Evolutionary conservation across 2,113 vertebrate genomes (phyloP), one percentile per base, ranked within the genome.

Genomic region (Microtus pennsylvanicus): DNA sequence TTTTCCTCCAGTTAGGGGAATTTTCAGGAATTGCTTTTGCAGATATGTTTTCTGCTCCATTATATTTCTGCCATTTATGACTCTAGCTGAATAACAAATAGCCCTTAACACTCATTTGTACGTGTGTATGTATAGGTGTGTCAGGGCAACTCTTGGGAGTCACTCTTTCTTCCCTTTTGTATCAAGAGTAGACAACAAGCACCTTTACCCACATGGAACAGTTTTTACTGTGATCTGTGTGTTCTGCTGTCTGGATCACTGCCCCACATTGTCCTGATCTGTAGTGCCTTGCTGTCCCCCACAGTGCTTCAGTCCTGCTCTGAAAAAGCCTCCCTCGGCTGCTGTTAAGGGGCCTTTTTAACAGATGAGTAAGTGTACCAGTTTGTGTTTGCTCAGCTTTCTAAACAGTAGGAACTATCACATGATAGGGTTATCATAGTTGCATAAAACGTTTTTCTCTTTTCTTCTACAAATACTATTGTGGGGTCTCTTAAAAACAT

Each of bases 351-450:
- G 12, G 70, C 70, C 74, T 58, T 47, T 94, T 93, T 93, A 82
- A 63, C 82, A 13, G 28, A 17, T 94, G 30, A 76, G 5, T 67
- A 78, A 21, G 13, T 85, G 85, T 78, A 22, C 35, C 82, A 30
- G 22, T 75, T 92, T 65, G 42, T 5, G 8, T 61, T 63, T 92
- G 76, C 21, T 35, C 22, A 22, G 10, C 63, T 96, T 94, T 88
- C 2, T 90, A 75, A 91, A 65, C 74, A 94, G 38, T 81, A 87
- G 42, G 94, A 85, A 80, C 55, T 52, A 1, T 96, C 82, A 87
- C 67, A 58, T 58, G 55, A 58, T 58, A 80, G 35, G 65, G 16
- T 94, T 92, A 69, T 72, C 50, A 22, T 85, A 63, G 63, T 93
- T 87, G 74, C 58, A 78, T 77, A 89, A 89, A 38, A 50, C 89